Evolutionary conservation across 1,140 invertebrate species (phyloP), one percentile per base, ranked within the genome.

Genomic region (Akabosia matsudoensis): DNA sequence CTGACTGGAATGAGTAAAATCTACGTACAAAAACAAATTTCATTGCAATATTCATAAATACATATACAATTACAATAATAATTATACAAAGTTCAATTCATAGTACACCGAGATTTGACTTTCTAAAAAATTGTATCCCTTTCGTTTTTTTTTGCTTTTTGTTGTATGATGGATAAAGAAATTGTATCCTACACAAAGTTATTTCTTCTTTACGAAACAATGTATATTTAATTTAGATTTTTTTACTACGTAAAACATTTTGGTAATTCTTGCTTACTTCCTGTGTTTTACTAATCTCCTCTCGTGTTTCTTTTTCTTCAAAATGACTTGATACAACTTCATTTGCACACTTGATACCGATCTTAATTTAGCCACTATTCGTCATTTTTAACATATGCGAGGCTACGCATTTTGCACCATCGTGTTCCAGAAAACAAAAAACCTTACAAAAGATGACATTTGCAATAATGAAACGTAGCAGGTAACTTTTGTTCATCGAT

Each of bases 401-500:
- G n/a, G 10, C n/a, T 51, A 51, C n/a, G n/a, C 45, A 61, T 22
- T 16, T 61, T 61, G 54, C 54, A 61, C 54, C 54, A 61, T 61
- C 54, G 4, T 45, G 37, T 45, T 61, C 54, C 54, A 61, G 10
- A 10, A 51, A 51, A 13, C 54, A 61, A 61, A 16, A n/a, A n/a
- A 61, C 14, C 4, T 61, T 7, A n/a, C 54, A 61, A 61, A 16
- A 24, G 4, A 61, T 61, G 24, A 22, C 7, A 13, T 16, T 61
- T 61, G 24, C 14, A 61, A 61, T 61, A 61, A 61, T 24, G 37
- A n/a, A 51, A 61, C 24, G 54, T 61, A 61, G 13, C 54, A 61
- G 54, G 54, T 61, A 61, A 61, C 54, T 45, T n/a, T 51, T 61
- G 54, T 61, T 61, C 54, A 61, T 16, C 54, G 54, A 61, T 61